Evolutionary conservation across 2,888 invertebrate species (phyloP), one percentile per base, ranked within the genome.

Genomic region (Chromoteleia sp.): DNA sequence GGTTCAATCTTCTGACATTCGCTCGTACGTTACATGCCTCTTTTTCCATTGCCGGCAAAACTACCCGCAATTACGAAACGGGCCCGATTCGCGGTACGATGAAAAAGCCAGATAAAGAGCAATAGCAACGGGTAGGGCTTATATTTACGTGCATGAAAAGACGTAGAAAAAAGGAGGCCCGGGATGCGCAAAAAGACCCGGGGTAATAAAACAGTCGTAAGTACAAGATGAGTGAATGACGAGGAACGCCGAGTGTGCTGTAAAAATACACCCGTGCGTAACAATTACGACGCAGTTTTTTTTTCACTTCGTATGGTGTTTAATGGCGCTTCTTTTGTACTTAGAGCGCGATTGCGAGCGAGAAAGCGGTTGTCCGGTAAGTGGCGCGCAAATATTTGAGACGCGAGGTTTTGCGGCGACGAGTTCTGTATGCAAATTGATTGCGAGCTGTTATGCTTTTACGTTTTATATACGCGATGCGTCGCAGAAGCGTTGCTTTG

Each of bases 1-100:
- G 80, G 84, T 81, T 84, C 85, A 85, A 87, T 86, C 85, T 86
- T 84, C 84, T 84, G 84, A 85, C 83, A 84, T 85, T 85, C 83
- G 81, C 84, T 83, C 82, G 54, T 81, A 75, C 78, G 75, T 81
- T 81, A 68, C 74, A 25, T 71, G 58, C 67, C 74, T 74, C 77
- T 67, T 79, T 81, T 81, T 76, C 75, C 71, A 59, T 77, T 45
- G 70, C 76, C 52, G 82, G 81, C 74, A 83, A 84, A 84, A 82
- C 81, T 80, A 36, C 58, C 77, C 70, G 83, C 85, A 87, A 86
- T 85, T 86, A 86, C 81, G 83, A 76, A 79, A 77, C 78, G 54
- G 15, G 17, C 76, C n/a, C 30, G 61, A 81, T 80, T 83, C 79
- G 73, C 74, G 73, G 75, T 67, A 75, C 30, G 81, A 67, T 54